These are phyloP conservation scores for Drosophila takahashii DNA, from an alignment of 1,140 invertebrate genomes.

Conservation along the genomic window DNA sequence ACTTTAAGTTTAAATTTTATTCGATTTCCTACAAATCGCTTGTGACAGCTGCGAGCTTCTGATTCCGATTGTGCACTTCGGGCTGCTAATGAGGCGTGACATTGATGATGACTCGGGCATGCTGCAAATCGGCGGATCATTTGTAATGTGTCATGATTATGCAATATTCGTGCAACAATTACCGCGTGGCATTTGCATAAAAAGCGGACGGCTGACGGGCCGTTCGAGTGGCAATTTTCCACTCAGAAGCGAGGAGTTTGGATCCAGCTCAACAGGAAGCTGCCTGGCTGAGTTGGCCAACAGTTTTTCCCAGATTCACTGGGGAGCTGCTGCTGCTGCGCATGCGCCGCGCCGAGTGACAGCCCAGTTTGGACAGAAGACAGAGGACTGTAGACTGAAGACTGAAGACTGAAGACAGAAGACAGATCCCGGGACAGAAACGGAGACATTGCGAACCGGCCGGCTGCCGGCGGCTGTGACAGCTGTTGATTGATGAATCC, in stretches of 20 bases:
- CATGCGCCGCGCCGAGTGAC: conserved; percentile 66
- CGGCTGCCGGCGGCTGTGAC: conserved; percentile 70
- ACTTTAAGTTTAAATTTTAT: conserved; percentile 5
- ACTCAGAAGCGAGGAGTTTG: conserved; percentile 38
- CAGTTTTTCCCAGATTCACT: conserved; percentile 4
- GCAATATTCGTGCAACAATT: conserved; percentile 80
- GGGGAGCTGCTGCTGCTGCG: conserved; percentile 36
- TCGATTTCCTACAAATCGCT: conserved; percentile 19
- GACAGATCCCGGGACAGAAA: conserved; percentile 19
- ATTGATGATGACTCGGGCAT: conserved; percentile 61
- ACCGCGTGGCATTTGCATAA: conserved; percentile 75
- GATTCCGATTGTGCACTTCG: conserved; percentile 34
- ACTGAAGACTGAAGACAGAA: conserved; percentile 6
- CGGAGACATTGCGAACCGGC: conserved; percentile 51
- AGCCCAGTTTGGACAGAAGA: conserved; percentile 39
- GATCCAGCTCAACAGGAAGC: conserved; percentile 13
- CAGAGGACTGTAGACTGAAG: conserved; percentile 4
- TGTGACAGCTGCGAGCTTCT: conserved; percentile 45
- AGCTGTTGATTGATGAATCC: conserved; percentile 83
- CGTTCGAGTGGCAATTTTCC: conserved; percentile 72
- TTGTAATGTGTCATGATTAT: conserved; percentile 77
- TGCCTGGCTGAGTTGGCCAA: conserved; percentile 1
- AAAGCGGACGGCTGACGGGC: conserved; percentile 52
- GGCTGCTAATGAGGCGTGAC: conserved; percentile 63
- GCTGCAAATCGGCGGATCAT: conserved; percentile 57